Evolutionary conservation across 1,140 invertebrate species (phyloP), one percentile per base, ranked within the genome.

Genomic region (Hermetia illucens): DNA sequence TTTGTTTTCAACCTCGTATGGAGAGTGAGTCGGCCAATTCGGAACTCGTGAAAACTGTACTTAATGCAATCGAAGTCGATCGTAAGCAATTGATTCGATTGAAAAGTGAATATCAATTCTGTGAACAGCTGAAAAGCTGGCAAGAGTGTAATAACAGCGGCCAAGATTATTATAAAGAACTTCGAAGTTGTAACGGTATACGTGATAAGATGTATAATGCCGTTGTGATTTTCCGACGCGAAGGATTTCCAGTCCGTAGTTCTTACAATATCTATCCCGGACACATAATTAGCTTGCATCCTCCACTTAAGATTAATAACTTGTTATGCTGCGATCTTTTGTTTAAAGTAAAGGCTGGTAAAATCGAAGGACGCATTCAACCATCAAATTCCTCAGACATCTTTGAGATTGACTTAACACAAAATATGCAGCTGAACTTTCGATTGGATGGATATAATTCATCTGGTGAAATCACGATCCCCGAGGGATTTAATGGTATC

Each of bases 381-480:
- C 69, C 82, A 3, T 55, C 58, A n/a, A 41, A 34, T 13, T 50
- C 45, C 20, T 44, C 45, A 1, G 55, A 57, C 41, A 55, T 55
- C 20, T 60, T 61, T 36, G 54, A 81, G 69, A 69, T 83, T 25
- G 75, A 90, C 60, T 62, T 81, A 1, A 74, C 72, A 15, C 69
- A 80, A 40, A 62, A 70, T 2, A 56, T 91, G 4, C 75, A 82
- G 48, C 62, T 93, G 21, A 70, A 65, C 36, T 70, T 93, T 31
- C 71, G 74, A 25, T 55, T 91, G 34, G 89, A 95, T 51, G 87
- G 86, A 39, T 93, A 89, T 63, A 72, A 75, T 12, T 69, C 73
- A 16, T 75, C 74, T 15, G 76, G 76, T 4, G 56, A 83, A 37
- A 45, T 75, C 15, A 61, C 62, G 24, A 63, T 74, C 39, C 67